Base-by-base conservation (phyloP, 2,888 invertebrate species). In the Bunonema sp. region DNA sequence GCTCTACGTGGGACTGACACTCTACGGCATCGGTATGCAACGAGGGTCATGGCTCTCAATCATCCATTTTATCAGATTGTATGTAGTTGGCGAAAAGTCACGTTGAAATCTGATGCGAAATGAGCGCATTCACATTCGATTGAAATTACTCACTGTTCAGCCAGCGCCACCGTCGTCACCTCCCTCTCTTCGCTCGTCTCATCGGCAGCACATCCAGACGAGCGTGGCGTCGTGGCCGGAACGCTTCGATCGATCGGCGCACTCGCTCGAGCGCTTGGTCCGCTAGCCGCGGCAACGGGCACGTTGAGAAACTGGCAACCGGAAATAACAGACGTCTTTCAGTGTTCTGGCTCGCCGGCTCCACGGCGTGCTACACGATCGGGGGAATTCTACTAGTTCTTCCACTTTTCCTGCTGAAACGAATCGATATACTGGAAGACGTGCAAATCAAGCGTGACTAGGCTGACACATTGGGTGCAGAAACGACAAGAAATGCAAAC, bases 211-310 rank as follows among this genome's bases (percentile, higher is more conserved):
- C 49, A 69, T 4, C 65, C 59, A 44, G 80, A 80, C 64, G 82
- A 87, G 63, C 87, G 89, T 67, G 93, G 93, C 22, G 81, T 82
- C 0, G 82, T 86, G 49, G 79, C 91, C 67, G 97, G 97, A 10
- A 82, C 85, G 50, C 84, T 91, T 67, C 77, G 93, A 45, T 89
- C 91, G 1, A 75, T 93, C 28, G 93, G 93, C 15, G 85, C 91
- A 1, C 73, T 97, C 32, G 89, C 91, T 1, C 76, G 93, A 53
- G 87, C 88, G 19, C 70, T 84, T 24, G 93, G 93, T 0, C 93
- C 93, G 0, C 75, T 89, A 39, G 70, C 85, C 12, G 83, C 87
- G 20, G 84, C 86, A 39, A 76, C 83, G 52, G 77, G 85, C 84
- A 71, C 70, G 63, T 53, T n/a, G n/a, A n/a, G n/a, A n/a, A n/a